Conservation (phyloP, 1,140 invertebrate genomes). For the Fopius arisanus region DNA sequence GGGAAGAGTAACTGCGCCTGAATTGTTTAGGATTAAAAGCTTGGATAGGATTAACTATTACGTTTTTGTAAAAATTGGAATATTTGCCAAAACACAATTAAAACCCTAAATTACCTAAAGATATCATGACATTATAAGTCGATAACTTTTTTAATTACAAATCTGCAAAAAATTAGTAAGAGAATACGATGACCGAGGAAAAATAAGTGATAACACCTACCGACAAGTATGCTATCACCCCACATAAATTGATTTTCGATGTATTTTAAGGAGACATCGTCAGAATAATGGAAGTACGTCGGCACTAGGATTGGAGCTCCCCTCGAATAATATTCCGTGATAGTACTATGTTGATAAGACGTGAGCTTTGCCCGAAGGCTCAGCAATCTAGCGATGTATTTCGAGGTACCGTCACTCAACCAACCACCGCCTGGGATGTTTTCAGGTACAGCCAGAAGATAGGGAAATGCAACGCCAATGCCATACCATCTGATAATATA, state of each 20-base stretch:
- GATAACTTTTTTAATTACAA: no score
- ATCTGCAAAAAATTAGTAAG: no score
- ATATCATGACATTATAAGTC: no score
- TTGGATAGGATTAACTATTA: no score
- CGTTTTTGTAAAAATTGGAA: no score
- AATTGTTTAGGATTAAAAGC: no score
- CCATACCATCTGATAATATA: slow-evolving; percentile 37
- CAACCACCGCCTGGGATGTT: slow-evolving; percentile 34
- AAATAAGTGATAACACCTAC: slow-evolving; percentile 23
- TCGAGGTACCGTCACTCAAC: slow-evolving; percentile 24
- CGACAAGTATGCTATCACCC: slow-evolving; percentile 38
- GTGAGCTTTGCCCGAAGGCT: slow-evolving; percentile 32
- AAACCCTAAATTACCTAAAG: no score
- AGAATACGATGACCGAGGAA: not conserved
- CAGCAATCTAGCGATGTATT: slow-evolving; percentile 28
- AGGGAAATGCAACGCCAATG: slow-evolving; percentile 37
- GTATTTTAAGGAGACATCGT: not conserved
- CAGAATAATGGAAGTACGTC: slow-evolving; percentile 33
- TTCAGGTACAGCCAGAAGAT: slow-evolving; percentile 32
- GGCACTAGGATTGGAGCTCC: slow-evolving; percentile 33
- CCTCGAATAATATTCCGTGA: slow-evolving; percentile 20
- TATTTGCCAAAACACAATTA: no score
- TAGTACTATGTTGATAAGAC: slow-evolving; percentile 33
- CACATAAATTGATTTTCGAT: slow-evolving; percentile 38
- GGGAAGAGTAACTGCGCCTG: slow-evolving; percentile 40